Evolutionary conservation across 2,797 vertebrate species (phyloP).

Genomic region (Phaenicophaeus curvirostris): DNA sequence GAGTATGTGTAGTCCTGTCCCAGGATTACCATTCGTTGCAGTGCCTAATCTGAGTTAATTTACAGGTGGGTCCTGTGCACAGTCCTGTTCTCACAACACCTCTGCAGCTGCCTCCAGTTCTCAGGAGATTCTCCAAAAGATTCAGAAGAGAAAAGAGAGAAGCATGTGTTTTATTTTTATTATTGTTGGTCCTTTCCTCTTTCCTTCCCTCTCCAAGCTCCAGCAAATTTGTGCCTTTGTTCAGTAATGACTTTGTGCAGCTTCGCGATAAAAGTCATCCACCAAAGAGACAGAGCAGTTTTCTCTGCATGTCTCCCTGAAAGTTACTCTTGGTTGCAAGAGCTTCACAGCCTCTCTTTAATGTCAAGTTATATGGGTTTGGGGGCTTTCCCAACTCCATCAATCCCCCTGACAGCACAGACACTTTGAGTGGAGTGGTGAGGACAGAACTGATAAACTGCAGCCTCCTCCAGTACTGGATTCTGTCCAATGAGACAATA

Average conservation of each 20-base stretch:
- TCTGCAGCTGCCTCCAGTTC: not conserved
- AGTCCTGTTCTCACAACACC: not conserved
- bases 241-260: conserved; percentile 30
- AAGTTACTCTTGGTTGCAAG: conserved; percentile 30
- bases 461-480: conserved; percentile 2
- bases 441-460: conserved; percentile 18
- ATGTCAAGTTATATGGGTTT: conserved; percentile 49
- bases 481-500: not conserved
- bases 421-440: conserved; percentile 49
- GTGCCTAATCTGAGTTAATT: not conserved
- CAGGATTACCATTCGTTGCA: not conserved
- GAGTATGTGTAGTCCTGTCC: not conserved
- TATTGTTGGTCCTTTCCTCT: not conserved
- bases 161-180: not conserved
- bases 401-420: not conserved
- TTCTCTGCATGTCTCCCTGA: conserved; percentile 2
- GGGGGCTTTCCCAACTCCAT: conserved; percentile 26
- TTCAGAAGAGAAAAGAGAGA: not conserved
- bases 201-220: not conserved
- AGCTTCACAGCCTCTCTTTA: conserved; percentile 31
- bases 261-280: conserved; percentile 34
- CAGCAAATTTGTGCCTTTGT: conserved; percentile 12
- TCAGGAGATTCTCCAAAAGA: not conserved
- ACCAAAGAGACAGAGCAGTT: not conserved
- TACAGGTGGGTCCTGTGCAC: not conserved